Percentiles rank a stretch among this genome's conserved stretches.
Evolutionary conservation across 2,888 invertebrate genomes (phyloP).

Genomic region (Zaprionus bogoriensis): DNA sequence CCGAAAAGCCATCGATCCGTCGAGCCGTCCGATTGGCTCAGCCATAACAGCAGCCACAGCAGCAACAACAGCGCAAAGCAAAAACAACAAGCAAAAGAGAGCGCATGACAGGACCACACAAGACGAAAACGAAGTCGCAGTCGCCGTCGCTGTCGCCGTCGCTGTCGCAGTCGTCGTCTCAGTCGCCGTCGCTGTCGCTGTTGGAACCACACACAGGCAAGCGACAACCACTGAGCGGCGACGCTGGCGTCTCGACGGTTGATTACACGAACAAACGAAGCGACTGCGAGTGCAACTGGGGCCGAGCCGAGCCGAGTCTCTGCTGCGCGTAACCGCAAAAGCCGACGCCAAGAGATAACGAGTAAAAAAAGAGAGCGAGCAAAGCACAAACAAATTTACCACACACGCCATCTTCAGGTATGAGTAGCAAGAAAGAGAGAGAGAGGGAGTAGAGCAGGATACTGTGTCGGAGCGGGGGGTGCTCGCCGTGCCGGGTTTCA

Average conservation of each 20-base stretch:
- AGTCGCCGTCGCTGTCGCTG: conserved; percentile 25
- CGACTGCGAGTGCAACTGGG: conserved; percentile 10
- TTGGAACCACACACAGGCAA: conserved; percentile 68
- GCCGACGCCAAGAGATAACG: conserved; percentile 76
- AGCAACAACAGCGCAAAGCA: conserved; percentile 25
- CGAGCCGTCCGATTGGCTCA: conserved; percentile 43
- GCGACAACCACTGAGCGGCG: conserved; percentile 50
- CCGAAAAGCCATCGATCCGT: conserved; percentile 69
- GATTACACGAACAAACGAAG: conserved; percentile 76
- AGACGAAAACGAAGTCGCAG: conserved; percentile 36
- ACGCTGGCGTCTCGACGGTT: conserved; percentile 61
- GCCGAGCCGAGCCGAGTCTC: conserved; percentile 10
- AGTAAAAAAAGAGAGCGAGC: conserved; percentile 50
- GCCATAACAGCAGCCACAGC: conserved; percentile 31
- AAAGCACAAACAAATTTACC: conserved; percentile 63
- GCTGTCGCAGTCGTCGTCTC: background rate
- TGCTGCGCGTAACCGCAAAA: conserved; percentile 67
- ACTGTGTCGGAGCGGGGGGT: background rate
- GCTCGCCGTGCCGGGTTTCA: background rate
- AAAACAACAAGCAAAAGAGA: conserved; percentile 30
- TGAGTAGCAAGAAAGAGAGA: background rate
- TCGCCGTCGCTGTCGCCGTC: background rate
- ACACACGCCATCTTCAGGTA: conserved; percentile 57
- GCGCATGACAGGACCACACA: conserved; percentile 76
- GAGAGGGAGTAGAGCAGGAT: background rate